Evolutionary conservation across 1,140 invertebrate species (phyloP), one percentile per base, ranked within the genome.

Genomic region (Luehdorfia chinensis): DNA sequence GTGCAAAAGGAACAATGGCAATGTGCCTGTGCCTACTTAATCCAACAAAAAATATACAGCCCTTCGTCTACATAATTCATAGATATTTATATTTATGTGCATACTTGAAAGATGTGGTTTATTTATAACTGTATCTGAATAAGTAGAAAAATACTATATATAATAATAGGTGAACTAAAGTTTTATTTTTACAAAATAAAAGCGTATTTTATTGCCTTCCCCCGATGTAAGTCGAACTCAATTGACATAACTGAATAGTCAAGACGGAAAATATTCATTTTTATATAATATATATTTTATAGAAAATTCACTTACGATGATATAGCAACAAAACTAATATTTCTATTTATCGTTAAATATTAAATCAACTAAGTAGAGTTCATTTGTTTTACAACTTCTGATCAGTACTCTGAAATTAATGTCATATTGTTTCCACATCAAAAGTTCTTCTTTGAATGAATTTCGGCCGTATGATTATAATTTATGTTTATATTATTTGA

Each of bases 191-290:
- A 81, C 62, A 75, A 67, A 63, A 66, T 74, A 76, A 78, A 89
- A 89, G 88, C 88, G 87, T 89, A 88, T 73, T 84, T 85, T 86
- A 84, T 87, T 88, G 88, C 88, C 86, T 89, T 89, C 87, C 88
- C 88, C 88, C 75, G 66, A 74, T 75, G 73, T 53, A 59, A 59
- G 50, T 59, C 50, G 43, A 44, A 43, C 14, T 45, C 44, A 19
- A 46, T 30, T 43, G 45, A 37, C 39, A 44, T 48, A 31, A 31
- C 12, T 30, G 30, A 30, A 13, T 11, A 43, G 39, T 43, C 39
- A 43, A n/a, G 39, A 43, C 30, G 39, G 27, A 30, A 43, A 18
- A 43, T 11, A 30, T 43, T 28, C 16, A 21, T 37, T 19, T 37
- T 37, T 36, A 9, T 15, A 18, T 34, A 16, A 21, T n/a, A n/a